Evolutionary conservation across 1,140 invertebrate genomes (phyloP).

Genomic region (Carposina sasakii): DNA sequence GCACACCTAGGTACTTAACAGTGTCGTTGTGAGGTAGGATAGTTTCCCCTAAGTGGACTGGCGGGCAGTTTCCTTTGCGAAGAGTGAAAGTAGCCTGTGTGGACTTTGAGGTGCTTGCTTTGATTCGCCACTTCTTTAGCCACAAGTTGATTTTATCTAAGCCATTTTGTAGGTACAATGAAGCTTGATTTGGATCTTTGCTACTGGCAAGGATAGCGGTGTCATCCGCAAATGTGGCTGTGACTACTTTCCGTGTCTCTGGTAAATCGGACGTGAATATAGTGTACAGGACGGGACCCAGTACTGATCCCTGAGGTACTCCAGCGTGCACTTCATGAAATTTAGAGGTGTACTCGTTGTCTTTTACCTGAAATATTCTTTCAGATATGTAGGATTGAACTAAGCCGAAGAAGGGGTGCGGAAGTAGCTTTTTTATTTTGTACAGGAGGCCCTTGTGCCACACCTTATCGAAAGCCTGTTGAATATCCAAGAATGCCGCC

Average conservation of each 20-base stretch:
- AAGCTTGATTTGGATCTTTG: neutral
- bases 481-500: neutral
- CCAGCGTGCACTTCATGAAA: constrained; percentile 10
- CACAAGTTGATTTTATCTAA: neutral
- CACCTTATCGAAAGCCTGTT: neutral
- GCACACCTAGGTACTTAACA: neutral
- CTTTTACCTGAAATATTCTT: neutral
- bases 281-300: constrained; percentile 11
- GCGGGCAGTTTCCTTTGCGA: neutral
- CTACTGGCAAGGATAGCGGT: neutral
- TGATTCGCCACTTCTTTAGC: constrained; percentile 5
- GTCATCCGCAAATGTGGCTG: neutral
- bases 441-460: neutral
- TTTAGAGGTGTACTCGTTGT: neutral
- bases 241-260: neutral
- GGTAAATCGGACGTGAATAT: constrained; percentile 11
- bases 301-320: constrained; percentile 12
- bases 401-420: neutral
- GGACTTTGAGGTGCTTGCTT: constrained; percentile 4
- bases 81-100: constrained; percentile 3
- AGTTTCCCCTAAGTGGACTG: neutral
- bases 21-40: neutral
- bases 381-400: neutral
- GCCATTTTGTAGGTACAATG: neutral
- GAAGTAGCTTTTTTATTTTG: neutral